phyloP scores from a whole-genome alignment of 1,140 invertebrate genomes.

The Bilobella aurantiaca region DNA sequence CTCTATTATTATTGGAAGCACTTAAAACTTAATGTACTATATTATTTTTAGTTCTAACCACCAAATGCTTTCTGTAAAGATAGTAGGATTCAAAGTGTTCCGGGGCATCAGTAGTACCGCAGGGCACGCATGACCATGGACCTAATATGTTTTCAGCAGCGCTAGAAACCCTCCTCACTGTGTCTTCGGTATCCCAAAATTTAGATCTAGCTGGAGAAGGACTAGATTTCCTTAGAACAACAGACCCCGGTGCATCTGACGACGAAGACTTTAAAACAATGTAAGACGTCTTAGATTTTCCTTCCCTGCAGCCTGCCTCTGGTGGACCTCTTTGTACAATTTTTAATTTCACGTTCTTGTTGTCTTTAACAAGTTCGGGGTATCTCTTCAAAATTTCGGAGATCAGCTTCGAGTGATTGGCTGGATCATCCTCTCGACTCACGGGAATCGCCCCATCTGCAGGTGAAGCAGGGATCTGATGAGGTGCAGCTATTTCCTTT shows the following conservation, averaged over 20 bases:
- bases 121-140: constrained; percentile 56
- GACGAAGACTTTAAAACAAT: constrained; percentile 44
- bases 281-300: constrained; percentile 43
- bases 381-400: constrained; percentile 75
- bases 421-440: constrained; percentile 37
- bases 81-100: constrained; percentile 63
- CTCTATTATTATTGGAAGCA: constrained; percentile 8
- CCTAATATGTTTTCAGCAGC: constrained; percentile 42
- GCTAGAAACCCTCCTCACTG: constrained; percentile 32
- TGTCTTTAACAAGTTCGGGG: constrained; percentile 71
- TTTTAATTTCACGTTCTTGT: constrained; percentile 75
- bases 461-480: background rate
- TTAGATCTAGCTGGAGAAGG: constrained; percentile 9
- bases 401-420: constrained; percentile 69
- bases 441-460: background rate
- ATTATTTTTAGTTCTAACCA: constrained; percentile 21
- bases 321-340: constrained; percentile 51
- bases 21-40: background rate
- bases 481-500: background rate
- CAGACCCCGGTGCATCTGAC: constrained; percentile 38
- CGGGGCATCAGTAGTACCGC: constrained; percentile 49
- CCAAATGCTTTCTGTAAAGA: constrained; percentile 63
- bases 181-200: constrained; percentile 36
- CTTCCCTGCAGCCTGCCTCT: constrained; percentile 27
- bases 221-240: constrained; percentile 31